Evolutionary conservation across 2,113 vertebrate genomes (phyloP).

Genomic region (Aplodontia rufa): DNA sequence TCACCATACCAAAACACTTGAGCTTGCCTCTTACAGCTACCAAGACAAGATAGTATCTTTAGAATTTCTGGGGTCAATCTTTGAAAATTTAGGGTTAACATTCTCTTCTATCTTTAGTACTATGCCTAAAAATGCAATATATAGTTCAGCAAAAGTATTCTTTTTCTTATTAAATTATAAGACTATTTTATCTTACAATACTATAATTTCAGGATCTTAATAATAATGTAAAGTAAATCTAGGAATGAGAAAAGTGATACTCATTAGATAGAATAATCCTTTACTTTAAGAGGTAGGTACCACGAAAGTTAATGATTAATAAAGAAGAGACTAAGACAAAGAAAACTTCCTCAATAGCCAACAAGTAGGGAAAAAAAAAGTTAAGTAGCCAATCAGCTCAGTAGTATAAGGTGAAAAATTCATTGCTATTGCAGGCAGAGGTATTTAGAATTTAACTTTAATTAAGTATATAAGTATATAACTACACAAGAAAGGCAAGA

Average conservation of each 20-base stretch:
- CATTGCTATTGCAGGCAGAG: not conserved
- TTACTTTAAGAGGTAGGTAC: not conserved
- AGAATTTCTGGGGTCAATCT: not conserved
- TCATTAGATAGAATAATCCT: not conserved
- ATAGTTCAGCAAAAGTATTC: not conserved
- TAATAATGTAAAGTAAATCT: not conserved
- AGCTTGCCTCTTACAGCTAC: not conserved
- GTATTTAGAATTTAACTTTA: not conserved
- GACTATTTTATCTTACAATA: not conserved
- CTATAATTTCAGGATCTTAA: not conserved
- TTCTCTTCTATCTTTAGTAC: not conserved
- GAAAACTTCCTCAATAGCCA: not conserved
- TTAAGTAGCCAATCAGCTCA: not conserved
- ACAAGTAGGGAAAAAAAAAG: not conserved
- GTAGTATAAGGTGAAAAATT: not conserved
- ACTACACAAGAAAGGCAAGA: not conserved
- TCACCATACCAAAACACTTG: not conserved
- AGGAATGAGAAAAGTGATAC: not conserved
- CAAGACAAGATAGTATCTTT: not conserved
- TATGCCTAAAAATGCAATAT: conserved; percentile 7
- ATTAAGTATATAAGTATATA: not conserved
- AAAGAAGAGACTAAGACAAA: not conserved
- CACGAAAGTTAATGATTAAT: not conserved
- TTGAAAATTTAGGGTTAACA: not conserved
- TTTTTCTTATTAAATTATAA: conserved; percentile 7